phyloP scores from a whole-genome alignment of 2,113 vertebrate species.

The Neolamprologus variostigma region DNA sequence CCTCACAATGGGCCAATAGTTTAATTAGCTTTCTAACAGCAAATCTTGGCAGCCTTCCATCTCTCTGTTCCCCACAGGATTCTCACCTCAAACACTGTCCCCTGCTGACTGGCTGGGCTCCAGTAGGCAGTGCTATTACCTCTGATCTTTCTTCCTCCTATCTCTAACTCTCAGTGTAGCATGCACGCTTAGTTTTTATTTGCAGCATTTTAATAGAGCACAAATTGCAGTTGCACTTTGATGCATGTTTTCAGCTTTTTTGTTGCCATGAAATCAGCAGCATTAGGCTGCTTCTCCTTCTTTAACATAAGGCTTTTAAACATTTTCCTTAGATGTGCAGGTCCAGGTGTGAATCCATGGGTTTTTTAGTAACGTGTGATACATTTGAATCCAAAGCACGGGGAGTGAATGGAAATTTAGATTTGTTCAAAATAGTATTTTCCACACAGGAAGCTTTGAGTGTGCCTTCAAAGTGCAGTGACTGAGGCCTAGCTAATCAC shows the following conservation, averaged over 20 bases:
- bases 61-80: constrained; percentile 5
- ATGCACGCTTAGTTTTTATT: not conserved
- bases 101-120: constrained; percentile 41
- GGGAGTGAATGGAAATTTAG: not conserved
- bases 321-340: not conserved
- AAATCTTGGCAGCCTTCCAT: constrained; percentile 34
- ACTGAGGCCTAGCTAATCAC: constrained; percentile 45
- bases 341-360: not conserved
- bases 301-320: not conserved
- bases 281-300: not conserved
- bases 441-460: not conserved
- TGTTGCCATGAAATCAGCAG: not conserved
- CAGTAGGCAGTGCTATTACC: not conserved
- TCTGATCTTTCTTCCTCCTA: not conserved
- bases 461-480: constrained; percentile 46
- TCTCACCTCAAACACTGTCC: constrained; percentile 49
- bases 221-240: not conserved
- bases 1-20: constrained; percentile 42
- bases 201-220: not conserved
- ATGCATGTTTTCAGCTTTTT: not conserved
- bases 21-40: constrained; percentile 59
- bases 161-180: not conserved
- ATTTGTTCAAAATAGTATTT: constrained; percentile 23
- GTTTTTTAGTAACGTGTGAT: not conserved
- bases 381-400: not conserved